Conservation (phyloP, 2,797 vertebrate species). For the Enteromius thamalakanensis region DNA sequence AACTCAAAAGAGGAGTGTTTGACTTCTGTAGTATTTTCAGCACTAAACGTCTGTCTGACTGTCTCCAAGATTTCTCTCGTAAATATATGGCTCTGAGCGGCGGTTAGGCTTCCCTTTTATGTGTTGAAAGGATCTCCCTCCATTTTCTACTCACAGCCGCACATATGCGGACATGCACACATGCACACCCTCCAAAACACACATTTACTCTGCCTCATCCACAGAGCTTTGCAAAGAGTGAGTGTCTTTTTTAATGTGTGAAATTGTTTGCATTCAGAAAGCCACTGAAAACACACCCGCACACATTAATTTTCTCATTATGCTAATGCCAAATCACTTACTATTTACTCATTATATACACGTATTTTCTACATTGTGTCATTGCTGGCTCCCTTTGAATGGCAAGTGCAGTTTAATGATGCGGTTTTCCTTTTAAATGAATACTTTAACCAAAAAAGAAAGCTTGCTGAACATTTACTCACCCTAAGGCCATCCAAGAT, state of each 20-base stretch:
- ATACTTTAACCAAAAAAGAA: not conserved
- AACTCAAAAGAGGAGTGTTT: constrained; percentile 39
- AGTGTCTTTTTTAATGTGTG: constrained; percentile 27
- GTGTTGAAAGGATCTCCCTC: constrained; percentile 68
- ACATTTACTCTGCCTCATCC: constrained; percentile 28
- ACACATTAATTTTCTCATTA: constrained; percentile 26
- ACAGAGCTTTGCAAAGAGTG: not conserved
- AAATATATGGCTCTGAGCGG: constrained; percentile 71
- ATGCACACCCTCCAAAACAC: constrained; percentile 17
- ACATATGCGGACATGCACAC: constrained; percentile 7
- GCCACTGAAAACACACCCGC: not conserved
- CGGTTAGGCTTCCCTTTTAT: constrained; percentile 69
- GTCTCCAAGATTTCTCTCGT: constrained; percentile 60
- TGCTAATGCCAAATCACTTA: not conserved
- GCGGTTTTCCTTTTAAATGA: not conserved
- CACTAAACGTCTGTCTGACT: constrained; percentile 52
- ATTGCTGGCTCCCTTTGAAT: constrained; percentile 29
- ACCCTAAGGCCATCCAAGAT: not conserved
- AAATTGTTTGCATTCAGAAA: constrained; percentile 37
- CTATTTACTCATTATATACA: not conserved
- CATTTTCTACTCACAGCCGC: constrained; percentile 35
- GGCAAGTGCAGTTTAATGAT: not conserved
- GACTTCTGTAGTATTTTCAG: constrained; percentile 54
- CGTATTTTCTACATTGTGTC: constrained; percentile 11
- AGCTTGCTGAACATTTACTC: constrained; percentile 16